These are phyloP conservation scores for Dicerorhinus sumatrensis DNA, from an alignment of 2,113 vertebrate species.

Conservation along the genomic window DNA sequence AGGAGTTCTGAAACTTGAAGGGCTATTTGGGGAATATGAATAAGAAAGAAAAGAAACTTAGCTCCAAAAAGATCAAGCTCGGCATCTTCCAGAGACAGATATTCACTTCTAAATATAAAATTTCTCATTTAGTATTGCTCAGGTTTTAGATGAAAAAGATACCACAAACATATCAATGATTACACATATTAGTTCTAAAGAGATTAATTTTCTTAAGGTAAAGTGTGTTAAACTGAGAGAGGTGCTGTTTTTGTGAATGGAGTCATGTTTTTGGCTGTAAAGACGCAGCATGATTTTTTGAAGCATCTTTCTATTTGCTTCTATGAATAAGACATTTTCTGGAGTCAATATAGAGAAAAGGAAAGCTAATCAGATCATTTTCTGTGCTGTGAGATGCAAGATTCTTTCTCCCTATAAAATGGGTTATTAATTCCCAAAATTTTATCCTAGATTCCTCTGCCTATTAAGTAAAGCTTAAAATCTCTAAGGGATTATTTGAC, in stretches of 20 bases:
- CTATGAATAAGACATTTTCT: conserved; percentile 65
- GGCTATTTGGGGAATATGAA: neutral
- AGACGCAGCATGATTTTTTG: conserved; percentile 37
- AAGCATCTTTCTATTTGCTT: conserved; percentile 64
- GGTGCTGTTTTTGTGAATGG: conserved; percentile 43
- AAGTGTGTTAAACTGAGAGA: conserved; percentile 55
- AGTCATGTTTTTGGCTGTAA: conserved; percentile 58
- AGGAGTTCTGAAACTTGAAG: neutral
- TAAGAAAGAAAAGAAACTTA: neutral
- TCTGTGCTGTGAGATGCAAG: conserved; percentile 50
- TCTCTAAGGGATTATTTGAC: conserved; percentile 81
- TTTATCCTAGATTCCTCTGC: conserved; percentile 76
- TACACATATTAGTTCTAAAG: conserved; percentile 27
- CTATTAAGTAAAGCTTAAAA: conserved; percentile 79
- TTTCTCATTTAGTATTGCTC: neutral
- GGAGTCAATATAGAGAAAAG: neutral
- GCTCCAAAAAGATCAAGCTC: neutral
- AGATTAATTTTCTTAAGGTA: conserved; percentile 45
- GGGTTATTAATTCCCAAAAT: conserved; percentile 74
- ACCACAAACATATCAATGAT: neutral
- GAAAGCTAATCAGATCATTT: conserved; percentile 45
- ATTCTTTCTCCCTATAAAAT: conserved; percentile 71
- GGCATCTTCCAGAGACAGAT: neutral
- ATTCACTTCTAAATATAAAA: neutral
- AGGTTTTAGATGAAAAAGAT: neutral